These are phyloP conservation scores for Drosophila hydei DNA, from an alignment of 1,140 invertebrate species.

Conservation along the genomic window DNA sequence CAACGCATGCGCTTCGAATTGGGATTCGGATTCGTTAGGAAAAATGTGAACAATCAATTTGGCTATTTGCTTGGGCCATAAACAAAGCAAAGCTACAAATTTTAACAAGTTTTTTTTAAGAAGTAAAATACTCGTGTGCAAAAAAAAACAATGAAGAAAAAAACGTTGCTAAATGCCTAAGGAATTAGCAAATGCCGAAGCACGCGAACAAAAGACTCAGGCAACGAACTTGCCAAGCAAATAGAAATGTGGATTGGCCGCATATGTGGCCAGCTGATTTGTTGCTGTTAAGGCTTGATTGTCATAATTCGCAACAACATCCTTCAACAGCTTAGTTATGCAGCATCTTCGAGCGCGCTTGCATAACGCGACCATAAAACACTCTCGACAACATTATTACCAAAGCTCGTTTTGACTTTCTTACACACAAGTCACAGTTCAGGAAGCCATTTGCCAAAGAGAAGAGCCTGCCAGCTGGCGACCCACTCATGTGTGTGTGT, in stretches of 20 bases:
- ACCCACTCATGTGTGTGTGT: constrained; percentile 8
- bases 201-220: constrained; percentile 65
- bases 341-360: constrained; percentile 31
- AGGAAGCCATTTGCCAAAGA: constrained; percentile 71
- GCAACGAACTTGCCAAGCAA: constrained; percentile 43
- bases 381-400: constrained; percentile 75
- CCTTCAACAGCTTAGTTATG: constrained; percentile 6
- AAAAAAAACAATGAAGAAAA: constrained; percentile 2
- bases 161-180: constrained; percentile 49
- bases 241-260: constrained; percentile 7
- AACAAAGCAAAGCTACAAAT: constrained; percentile 67
- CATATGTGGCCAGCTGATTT: neutral
- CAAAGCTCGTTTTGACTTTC: constrained; percentile 61
- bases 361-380: constrained; percentile 75
- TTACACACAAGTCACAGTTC: constrained; percentile 73
- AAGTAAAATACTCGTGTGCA: constrained; percentile 39
- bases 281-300: no score
- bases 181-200: constrained; percentile 64
- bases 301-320: constrained; percentile 11
- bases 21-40: constrained; percentile 63
- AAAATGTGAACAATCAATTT: constrained; percentile 82
- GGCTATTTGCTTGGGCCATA: constrained; percentile 59
- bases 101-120: constrained; percentile 70
- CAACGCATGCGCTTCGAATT: constrained; percentile 56
- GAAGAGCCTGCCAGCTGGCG: constrained; percentile 7